phyloP scores from a whole-genome alignment of 35 echinoderm and acorn worm species.

The Hemicentrotus pulcherrimus region DNA sequence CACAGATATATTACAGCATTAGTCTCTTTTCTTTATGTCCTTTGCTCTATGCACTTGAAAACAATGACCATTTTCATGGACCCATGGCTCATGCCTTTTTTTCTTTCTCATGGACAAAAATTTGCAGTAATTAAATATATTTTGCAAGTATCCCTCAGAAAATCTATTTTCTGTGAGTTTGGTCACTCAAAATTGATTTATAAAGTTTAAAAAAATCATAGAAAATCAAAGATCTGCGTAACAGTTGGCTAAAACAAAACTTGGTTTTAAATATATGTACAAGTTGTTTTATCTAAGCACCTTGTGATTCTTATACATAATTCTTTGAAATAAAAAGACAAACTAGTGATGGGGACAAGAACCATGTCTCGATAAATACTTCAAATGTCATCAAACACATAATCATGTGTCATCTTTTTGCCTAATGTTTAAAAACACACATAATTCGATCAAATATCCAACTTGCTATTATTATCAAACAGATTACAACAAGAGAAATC shows the following conservation, averaged over 20 bases:
- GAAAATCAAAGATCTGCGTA: not conserved
- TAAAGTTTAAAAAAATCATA: constrained; percentile 28
- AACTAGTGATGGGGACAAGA: not conserved
- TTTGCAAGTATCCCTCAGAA: not conserved
- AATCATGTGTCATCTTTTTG: not conserved
- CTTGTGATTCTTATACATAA: constrained; percentile 19
- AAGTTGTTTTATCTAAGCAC: constrained; percentile 39
- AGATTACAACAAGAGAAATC: not conserved
- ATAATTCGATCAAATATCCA: not conserved
- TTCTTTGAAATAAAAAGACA: not conserved
- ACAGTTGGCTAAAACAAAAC: constrained; percentile 11
- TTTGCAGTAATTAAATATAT: not conserved
- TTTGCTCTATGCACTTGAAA: no score
- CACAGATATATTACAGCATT: not conserved
- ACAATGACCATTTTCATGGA: not conserved
- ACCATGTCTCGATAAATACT: not conserved
- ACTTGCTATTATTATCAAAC: not conserved
- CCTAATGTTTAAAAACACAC: not conserved
- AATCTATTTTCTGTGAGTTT: not conserved
- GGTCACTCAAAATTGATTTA: not conserved
- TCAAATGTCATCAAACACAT: not conserved
- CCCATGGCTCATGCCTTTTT: not conserved
- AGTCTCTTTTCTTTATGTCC: no score
- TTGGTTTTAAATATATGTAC: constrained; percentile 38
- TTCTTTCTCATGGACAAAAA: not conserved